Base-by-base conservation (phyloP, 2,113 vertebrate species). In the Nothoprocta pentlandii region DNA sequence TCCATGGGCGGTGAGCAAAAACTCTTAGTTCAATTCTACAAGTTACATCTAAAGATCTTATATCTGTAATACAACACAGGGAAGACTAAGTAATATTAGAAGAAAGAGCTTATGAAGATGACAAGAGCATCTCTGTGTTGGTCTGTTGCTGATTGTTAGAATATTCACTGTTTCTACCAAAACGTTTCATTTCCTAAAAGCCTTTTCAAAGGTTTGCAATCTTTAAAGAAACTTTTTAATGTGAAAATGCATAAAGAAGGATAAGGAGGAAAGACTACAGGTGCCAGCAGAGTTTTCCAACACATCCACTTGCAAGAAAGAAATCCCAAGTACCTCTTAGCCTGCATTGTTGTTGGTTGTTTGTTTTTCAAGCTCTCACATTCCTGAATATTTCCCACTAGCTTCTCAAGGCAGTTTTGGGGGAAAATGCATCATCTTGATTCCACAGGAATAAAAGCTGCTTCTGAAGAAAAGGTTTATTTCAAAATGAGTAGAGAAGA, bases 1-100 rank as follows among this genome's bases (percentile, higher is more conserved):
- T 79, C 95, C 82, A 92, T 75, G 85, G 88, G 85, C 63, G 88
- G 67, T 51, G 67, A 32, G 61, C 89, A 85, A 87, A 87, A 87
- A 64, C 75, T 87, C 6, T 1, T 2, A 71, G 92, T 36, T 94
- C 78, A 89, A 85, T 71, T 80, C 93, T 89, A 3, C 54, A 83
- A 49, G 84, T 86, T 41, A 85, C 66, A 91, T 94, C 66, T 87
- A 81, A 95, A 79, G 4, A 21, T 76, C 66, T 49, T 56, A 83
- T 39, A 32, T 21, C 82, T 41, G 42, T 63, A 63, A 64, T 28
- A 9, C 6, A 76, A 91, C 70, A 76, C n/a, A 34, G 41, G 30
- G 62, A 87, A 5, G 77, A 42, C 11, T 23, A 44, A 42, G 73
- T 20, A 61, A 66, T 67, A 41, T 49, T 13, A 76, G 47, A 59